A percentile compares a stretch with the other conserved stretches of the same genome.
phyloP scores from a whole-genome alignment of 2,888 invertebrate species.

The Xylocampa areola region DNA sequence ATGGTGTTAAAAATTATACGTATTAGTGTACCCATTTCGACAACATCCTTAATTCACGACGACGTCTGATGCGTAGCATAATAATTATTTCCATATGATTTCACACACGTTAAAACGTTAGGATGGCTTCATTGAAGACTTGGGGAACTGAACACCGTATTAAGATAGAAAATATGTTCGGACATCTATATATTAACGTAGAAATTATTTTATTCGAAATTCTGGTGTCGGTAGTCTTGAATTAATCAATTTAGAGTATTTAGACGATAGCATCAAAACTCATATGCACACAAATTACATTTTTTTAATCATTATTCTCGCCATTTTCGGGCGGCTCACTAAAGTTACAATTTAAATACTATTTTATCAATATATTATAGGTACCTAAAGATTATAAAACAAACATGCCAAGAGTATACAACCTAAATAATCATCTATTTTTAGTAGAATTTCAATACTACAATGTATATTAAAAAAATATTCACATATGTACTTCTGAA shows the following conservation, averaged over 20 bases:
- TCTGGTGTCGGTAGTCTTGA: too few relatives aligned
- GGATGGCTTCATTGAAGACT: constrained; percentile 46
- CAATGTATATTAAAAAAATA: neutral
- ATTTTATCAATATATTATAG: too few relatives aligned
- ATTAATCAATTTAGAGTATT: too few relatives aligned
- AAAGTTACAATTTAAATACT: too few relatives aligned
- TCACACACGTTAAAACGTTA: constrained; percentile 69
- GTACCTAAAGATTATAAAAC: too few relatives aligned
- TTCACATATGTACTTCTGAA: neutral
- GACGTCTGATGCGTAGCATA: constrained; percentile 71
- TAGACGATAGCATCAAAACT: too few relatives aligned
- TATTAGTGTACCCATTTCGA: constrained; percentile 46
- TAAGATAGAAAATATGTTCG: neutral
- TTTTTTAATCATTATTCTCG: too few relatives aligned
- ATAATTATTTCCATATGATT: constrained; percentile 79
- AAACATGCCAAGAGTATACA: too few relatives aligned
- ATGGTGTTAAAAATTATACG: constrained; percentile 42
- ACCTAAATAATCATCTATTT: too few relatives aligned
- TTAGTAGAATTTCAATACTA: neutral
- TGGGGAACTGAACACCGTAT: constrained; percentile 1
- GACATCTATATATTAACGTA: neutral
- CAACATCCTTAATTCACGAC: constrained; percentile 70
- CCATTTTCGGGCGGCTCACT: too few relatives aligned
- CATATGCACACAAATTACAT: too few relatives aligned
- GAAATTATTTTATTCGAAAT: too few relatives aligned